Evolutionary conservation across 2,888 invertebrate species (phyloP).

Genomic region (Torymus auratus): DNA sequence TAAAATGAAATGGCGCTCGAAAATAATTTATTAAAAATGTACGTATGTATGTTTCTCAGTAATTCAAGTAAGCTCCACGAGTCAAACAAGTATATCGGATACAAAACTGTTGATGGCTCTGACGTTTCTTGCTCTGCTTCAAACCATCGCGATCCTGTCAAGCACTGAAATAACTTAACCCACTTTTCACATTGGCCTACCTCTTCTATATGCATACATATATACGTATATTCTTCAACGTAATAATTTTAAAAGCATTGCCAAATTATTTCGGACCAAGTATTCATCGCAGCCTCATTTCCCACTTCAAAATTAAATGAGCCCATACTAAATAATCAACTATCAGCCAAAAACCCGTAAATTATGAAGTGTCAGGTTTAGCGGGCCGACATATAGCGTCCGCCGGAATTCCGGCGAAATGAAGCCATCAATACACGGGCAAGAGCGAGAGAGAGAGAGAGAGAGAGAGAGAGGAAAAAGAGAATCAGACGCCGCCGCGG

Average conservation of each 20-base stretch:
- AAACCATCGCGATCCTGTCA: constrained; percentile 27
- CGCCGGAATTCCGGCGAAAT: constrained; percentile 56
- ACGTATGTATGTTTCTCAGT: too few species aligned
- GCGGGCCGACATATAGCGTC: constrained; percentile 2
- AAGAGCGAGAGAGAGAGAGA: constrained; percentile 14
- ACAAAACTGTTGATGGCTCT: constrained; percentile 60
- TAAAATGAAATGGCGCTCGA: too few species aligned
- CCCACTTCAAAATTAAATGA: not conserved
- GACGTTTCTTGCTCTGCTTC: constrained; percentile 35
- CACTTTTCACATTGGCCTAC: constrained; percentile 32
- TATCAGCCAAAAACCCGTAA: not conserved
- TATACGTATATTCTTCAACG: too few species aligned
- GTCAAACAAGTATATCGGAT: constrained; percentile 16
- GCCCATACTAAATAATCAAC: too few species aligned
- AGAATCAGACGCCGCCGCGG: constrained; percentile 42
- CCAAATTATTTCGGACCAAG: not conserved
- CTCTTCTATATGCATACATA: not conserved
- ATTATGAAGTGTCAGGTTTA: constrained; percentile 44
- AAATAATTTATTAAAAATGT: too few species aligned
- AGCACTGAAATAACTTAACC: constrained; percentile 50
- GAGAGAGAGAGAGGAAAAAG: constrained; percentile 48
- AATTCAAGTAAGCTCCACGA: not conserved
- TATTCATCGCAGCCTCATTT: too few species aligned
- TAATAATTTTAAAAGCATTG: too few species aligned
- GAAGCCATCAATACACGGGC: constrained; percentile 62